phyloP scores from a whole-genome alignment of 1,140 invertebrate species.

The Polypedilum pembai region DNA sequence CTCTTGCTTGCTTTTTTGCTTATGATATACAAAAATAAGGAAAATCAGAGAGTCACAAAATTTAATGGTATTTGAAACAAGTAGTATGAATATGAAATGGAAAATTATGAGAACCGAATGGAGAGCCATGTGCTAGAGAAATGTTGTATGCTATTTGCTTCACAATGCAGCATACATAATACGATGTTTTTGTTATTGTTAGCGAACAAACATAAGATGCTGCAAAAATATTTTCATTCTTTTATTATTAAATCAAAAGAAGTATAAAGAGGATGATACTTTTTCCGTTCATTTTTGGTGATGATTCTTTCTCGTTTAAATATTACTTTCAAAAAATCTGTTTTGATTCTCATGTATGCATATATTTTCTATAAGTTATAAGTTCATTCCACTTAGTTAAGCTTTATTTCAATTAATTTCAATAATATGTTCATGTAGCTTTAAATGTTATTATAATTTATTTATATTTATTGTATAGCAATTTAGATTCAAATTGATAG shows the following conservation, averaged over 20 bases:
- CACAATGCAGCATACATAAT: background rate
- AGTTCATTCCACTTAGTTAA: constrained; percentile 1
- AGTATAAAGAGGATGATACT: constrained; percentile 1
- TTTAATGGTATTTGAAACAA: background rate
- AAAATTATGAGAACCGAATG: background rate
- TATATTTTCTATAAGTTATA: background rate
- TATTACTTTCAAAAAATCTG: background rate
- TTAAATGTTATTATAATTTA: no score
- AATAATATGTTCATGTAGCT: background rate
- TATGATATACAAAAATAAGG: no score
- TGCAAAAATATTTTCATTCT: background rate
- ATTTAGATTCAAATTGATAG: background rate
- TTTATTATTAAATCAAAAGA: background rate
- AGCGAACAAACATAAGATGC: background rate
- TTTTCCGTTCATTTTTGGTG: background rate
- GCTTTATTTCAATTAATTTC: background rate
- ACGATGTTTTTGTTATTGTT: background rate
- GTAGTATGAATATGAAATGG: background rate
- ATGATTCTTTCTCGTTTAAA: background rate
- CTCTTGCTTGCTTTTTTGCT: no score
- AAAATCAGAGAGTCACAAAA: no score
- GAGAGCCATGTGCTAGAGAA: background rate
- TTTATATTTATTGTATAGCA: background rate
- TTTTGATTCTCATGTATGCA: background rate
- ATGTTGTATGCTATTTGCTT: no score